Evolutionary conservation across 2,888 invertebrate species (phyloP).

Genomic region (Halocaridina rubra): DNA sequence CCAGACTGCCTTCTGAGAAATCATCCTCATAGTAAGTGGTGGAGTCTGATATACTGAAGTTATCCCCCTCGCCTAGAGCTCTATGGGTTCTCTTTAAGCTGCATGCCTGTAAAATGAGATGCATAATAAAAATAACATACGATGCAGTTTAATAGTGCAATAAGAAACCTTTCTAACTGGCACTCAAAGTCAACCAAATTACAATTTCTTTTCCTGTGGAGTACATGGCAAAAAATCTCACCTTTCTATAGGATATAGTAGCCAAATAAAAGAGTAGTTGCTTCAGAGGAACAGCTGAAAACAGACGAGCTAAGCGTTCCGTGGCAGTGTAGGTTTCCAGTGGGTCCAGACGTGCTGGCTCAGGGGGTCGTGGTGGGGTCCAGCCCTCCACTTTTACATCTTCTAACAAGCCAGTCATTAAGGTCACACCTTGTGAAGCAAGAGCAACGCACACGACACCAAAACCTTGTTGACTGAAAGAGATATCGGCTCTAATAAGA

Average conservation of each 20-base stretch:
- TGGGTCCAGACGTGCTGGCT: slow-evolving; percentile 76
- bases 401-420: slow-evolving; percentile 79
- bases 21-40: slow-evolving; percentile 95
- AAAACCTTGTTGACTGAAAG: slow-evolving; percentile 82
- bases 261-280: slow-evolving; percentile 88
- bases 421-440: slow-evolving; percentile 84
- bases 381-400: slow-evolving; percentile 79
- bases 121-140: too few species aligned
- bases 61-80: slow-evolving; percentile 85
- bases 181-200: too few species aligned
- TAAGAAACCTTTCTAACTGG: too few species aligned
- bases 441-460: slow-evolving; percentile 90
- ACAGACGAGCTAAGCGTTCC: slow-evolving; percentile 78
- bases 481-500: too few species aligned
- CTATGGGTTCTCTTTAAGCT: slow-evolving; percentile 84
- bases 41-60: slow-evolving; percentile 87
- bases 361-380: slow-evolving; percentile 64
- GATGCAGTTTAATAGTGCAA: too few species aligned
- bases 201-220: too few species aligned
- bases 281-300: slow-evolving; percentile 79
- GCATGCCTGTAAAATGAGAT: slow-evolving; percentile 81
- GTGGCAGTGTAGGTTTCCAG: slow-evolving; percentile 77
- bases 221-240: too few species aligned
- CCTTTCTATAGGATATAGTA: slow-evolving; percentile 89
- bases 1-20: slow-evolving; percentile 86